These are phyloP conservation scores for Caenorhabditis auriculariae DNA, from an alignment of 2,888 invertebrate genomes.

Conservation along the genomic window DNA sequence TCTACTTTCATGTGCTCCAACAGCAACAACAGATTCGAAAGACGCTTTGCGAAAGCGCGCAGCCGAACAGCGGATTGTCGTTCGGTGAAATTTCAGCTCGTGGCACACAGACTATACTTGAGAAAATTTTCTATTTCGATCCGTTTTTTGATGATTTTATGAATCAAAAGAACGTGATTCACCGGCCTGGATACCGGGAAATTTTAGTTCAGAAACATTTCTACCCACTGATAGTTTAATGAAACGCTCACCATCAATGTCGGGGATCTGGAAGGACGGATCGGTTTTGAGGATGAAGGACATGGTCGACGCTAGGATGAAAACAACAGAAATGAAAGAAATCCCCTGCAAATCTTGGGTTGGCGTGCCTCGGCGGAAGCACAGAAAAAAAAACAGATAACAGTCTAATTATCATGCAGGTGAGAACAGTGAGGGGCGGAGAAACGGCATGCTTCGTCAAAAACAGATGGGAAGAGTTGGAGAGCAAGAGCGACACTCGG, in stretches of 20 bases:
- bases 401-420: background rate
- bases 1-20: too few relatives aligned
- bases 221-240: too few relatives aligned
- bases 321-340: slow-evolving; percentile 87
- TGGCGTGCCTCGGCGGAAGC: background rate
- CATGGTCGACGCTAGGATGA: slow-evolving; percentile 90
- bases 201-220: too few relatives aligned
- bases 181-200: too few relatives aligned
- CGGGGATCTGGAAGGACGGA: slow-evolving; percentile 90
- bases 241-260: slow-evolving; percentile 47
- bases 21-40: too few relatives aligned
- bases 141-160: too few relatives aligned
- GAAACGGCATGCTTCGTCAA: background rate
- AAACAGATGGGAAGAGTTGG: background rate
- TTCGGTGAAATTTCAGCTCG: too few relatives aligned
- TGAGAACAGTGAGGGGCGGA: slow-evolving; percentile 1
- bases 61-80: too few relatives aligned
- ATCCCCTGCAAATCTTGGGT: slow-evolving; percentile 76
- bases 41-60: too few relatives aligned
- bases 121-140: too few relatives aligned
- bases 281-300: slow-evolving; percentile 94
- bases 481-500: slow-evolving; percentile 1
- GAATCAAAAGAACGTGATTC: too few relatives aligned
- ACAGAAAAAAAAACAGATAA: background rate
- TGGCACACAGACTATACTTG: too few relatives aligned